Conservation (phyloP, 1,140 invertebrate genomes). For the Papilio polyxenes region DNA sequence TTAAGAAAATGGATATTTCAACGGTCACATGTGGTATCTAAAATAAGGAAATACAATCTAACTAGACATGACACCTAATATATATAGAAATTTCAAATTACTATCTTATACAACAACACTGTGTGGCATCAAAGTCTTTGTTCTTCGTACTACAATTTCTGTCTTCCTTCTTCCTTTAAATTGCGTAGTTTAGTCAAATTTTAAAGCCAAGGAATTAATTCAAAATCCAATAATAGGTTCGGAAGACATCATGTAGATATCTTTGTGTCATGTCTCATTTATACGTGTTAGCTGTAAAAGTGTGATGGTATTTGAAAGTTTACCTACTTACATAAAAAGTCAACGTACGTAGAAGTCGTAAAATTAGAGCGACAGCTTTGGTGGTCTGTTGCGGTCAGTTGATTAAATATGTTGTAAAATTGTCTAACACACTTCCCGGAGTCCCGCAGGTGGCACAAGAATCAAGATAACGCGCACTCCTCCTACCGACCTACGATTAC, state of each 20-base stretch:
- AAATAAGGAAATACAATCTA: background rate
- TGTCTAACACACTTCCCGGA: slow-evolving; percentile 40
- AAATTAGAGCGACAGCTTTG: slow-evolving; percentile 8
- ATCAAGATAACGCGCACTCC: slow-evolving; percentile 49
- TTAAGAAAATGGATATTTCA: slow-evolving; percentile 50
- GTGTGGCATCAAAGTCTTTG: too few relatives aligned
- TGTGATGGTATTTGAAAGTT: background rate
- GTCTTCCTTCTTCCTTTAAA: too few relatives aligned
- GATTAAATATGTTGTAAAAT: slow-evolving; percentile 40
- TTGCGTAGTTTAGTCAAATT: too few relatives aligned
- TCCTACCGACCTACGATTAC: slow-evolving; percentile 45
- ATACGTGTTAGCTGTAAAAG: too few relatives aligned
- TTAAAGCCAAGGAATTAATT: background rate
- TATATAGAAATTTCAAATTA: too few relatives aligned
- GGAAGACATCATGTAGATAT: background rate
- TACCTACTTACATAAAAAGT: background rate
- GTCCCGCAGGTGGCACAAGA: slow-evolving; percentile 43
- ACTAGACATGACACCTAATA: too few relatives aligned
- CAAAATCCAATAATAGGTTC: background rate
- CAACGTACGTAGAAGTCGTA: background rate
- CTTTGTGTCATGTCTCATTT: background rate
- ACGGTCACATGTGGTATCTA: slow-evolving; percentile 30
- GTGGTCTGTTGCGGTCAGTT: slow-evolving; percentile 47
- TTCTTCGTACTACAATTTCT: too few relatives aligned
- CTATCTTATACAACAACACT: too few relatives aligned